Base-by-base conservation (phyloP, 2,888 invertebrate species). In the Aquatica leii region DNA sequence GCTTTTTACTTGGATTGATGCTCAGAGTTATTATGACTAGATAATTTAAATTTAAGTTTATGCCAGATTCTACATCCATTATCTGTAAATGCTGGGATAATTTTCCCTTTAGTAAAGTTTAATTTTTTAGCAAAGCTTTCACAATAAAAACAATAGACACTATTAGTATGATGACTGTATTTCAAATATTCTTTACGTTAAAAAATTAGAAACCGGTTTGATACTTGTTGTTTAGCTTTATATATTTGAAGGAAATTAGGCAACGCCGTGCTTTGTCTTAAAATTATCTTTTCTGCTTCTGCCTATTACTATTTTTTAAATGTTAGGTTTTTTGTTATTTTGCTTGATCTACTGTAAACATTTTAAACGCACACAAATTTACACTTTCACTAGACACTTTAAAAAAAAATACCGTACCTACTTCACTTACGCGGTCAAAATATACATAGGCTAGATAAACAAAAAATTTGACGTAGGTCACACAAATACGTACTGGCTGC, bases 41-140 rank as follows among this genome's bases (percentile, higher is more conserved):
- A 37, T 37, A 37, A 37, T 37, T 37, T 37, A 37, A 37, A 37
- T 37, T 37, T 37, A 37, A 37, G 37, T 37, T 37, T 37, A 4
- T 37, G 2, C 37, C 37, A 37, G 37, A 6, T 37, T 37, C 37
- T 37, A 37, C 37, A 37, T 37, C 37, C 37, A 37, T 37, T 12
- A 5, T 6, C 37, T 37, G 37, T 37, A 37, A 37, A 37, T 37
- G 37, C 37, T n/a, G 37, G 37, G 9, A 5, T 11, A 6, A 37
- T 12, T 37, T 37, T 37, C 5, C 37, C 37, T 37, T 37, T 12
- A 6, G 37, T 5, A 37, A 37, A 37, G 5, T 4, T 37, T 9
- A 37, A 6, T 11, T 37, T 37, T 11, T 11, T 37, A 37, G 37
- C 37, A 37, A 37, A 37, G 11, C 37, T 37, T 37, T 11, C 9